These are phyloP conservation scores for Discoglossus pictus DNA, from an alignment of 2,797 vertebrate species.

Conservation along the genomic window DNA sequence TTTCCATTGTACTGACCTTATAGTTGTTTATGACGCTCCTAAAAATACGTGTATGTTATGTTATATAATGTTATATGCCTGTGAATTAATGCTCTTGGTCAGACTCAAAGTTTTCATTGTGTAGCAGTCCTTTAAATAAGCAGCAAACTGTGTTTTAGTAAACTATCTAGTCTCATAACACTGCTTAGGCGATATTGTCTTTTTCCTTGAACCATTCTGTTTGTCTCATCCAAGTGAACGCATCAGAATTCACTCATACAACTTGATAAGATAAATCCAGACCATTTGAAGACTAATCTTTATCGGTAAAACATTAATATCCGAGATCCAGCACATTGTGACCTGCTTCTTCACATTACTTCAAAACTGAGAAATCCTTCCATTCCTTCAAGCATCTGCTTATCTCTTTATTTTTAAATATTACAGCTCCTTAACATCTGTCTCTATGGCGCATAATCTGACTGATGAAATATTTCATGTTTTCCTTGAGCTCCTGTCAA, in stretches of 20 bases:
- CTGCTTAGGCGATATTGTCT: too few species aligned
- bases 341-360: conserved; percentile 37
- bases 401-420: conserved; percentile 81
- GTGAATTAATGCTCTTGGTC: too few species aligned
- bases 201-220: too few species aligned
- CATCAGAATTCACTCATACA: conserved; percentile 10
- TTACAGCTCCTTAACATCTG: conserved; percentile 82
- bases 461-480: conserved; percentile 83
- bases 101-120: too few species aligned
- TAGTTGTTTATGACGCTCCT: too few species aligned
- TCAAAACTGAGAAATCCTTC: conserved; percentile 61
- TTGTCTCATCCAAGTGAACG: too few species aligned
- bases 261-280: conserved; percentile 15
- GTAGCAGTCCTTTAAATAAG: too few species aligned
- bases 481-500: conserved; percentile 80
- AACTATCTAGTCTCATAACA: too few species aligned
- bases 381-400: conserved; percentile 73
- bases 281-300: conserved; percentile 31
- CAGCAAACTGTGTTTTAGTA: too few species aligned
- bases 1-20: too few species aligned
- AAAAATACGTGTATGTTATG: too few species aligned
- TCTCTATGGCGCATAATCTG: conserved; percentile 80
- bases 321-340: conserved; percentile 35
- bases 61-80: too few species aligned
- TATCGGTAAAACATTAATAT: conserved; percentile 36